Evolutionary conservation across 2,113 vertebrate genomes (phyloP), one percentile per base, ranked within the genome.

Genomic region (Phyllostomus hastatus): DNA sequence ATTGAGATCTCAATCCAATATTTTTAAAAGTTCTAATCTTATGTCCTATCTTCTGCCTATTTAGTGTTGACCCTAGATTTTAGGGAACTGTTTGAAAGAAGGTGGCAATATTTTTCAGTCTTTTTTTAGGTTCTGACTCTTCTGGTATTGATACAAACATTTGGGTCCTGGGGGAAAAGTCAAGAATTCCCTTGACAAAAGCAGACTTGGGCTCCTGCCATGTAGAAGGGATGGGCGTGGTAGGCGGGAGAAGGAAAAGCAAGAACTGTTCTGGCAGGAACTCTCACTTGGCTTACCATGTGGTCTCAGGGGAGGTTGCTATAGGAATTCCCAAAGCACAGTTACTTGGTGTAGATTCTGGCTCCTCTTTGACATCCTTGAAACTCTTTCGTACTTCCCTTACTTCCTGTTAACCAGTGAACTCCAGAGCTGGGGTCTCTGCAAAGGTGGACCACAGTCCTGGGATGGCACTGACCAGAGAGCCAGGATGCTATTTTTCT

Each of bases 21-120:
- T 79, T 75, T 76, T 88, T 31, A 11, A 83, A 93, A 69, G 75
- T 33, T 83, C 2, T 12, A 70, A 84, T 79, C 41, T 31, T 15
- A 1, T 61, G 52, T 85, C 16, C 14, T 82, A 10, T 84, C n/a
- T 43, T 91, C 41, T 73, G 6, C 17, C 31, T 66, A 7, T 82
- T 72, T 46, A 73, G 31, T 6, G 81, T 61, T 92, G 41, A 90
- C 12, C 6, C 15, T 90, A 83, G 20, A 59, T 64, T 80, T 64
- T 16, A 90, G 10, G 22, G 6, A 89, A 67, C 24, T 75, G 17
- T 89, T 92, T 72, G 96, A 52, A 82, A 82, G 20, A 81, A 75
- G 12, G n/a, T 66, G n/a, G 69, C 7, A 22, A 48, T 9, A 24
- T 80, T 31, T 69, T 20, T 69, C 31, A n/a, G 24, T 35, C 24